Evolutionary conservation across 2,888 invertebrate genomes (phyloP), one percentile per base, ranked within the genome.

Genomic region (Trachelus tabidus): DNA sequence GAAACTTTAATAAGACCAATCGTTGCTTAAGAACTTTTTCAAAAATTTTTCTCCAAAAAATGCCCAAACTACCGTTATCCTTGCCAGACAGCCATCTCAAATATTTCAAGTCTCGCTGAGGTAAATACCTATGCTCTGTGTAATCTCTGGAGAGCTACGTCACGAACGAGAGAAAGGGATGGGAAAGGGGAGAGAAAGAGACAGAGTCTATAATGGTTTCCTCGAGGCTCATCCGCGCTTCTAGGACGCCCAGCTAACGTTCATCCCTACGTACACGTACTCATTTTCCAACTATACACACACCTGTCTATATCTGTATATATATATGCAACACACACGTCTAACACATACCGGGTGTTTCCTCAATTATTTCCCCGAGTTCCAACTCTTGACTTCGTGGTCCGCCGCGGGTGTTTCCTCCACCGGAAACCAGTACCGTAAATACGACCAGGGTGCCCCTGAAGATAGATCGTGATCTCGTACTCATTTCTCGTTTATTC

Each of bases 201-300:
- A 56, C 56, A 23, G 23, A 56, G 56, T 82, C 82, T 81, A 77
- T 85, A 86, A 88, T 87, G 85, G 85, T 85, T 86, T 87, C 86
- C 87, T 86, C 79, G 76, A 79, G 83, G 85, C 83, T 84, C 84
- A 77, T 82, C 82, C 83, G 76, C 80, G 80, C 79, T 56, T 81
- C 81, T 81, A 80, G 77, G 81, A 85, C 79, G 78, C 77, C 77
- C 56, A 9, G 56, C 56, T 56, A 56, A 56, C 56, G 56, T 56
- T 56, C 56, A 56, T 56, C 56, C 77, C 75, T 80, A 81, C 79
- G 75, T 80, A 77, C 80, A 77, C 81, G 81, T 75, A 73, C 77
- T 82, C 77, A 73, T 56, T 77, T 76, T 56, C 73, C 73, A 56
- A 23, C 56, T 56, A 56, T 23, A 23, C 23, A 56, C 56, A 71